A percentile compares a stretch with the other conserved stretches of the same genome.
Evolutionary conservation across 2,888 invertebrate species (phyloP).

Genomic region (Psylliodes chrysocephalus): DNA sequence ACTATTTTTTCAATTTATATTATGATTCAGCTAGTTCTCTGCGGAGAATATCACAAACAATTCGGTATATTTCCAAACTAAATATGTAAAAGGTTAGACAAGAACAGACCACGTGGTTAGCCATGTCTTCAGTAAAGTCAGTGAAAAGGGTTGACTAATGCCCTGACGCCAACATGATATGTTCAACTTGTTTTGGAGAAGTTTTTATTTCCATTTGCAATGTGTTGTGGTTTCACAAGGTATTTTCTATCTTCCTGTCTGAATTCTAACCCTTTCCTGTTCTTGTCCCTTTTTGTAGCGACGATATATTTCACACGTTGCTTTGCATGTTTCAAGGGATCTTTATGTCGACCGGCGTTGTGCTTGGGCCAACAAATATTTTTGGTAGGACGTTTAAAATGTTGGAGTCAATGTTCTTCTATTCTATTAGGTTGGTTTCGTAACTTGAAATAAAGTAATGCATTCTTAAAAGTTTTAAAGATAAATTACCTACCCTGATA

Average conservation of each 20-base stretch:
- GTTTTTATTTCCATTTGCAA: slow-evolving; percentile 49
- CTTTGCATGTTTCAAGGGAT: slow-evolving; percentile 16
- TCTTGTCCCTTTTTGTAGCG: slow-evolving; percentile 33
- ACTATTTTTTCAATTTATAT: too few species aligned
- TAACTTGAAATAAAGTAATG: too few species aligned
- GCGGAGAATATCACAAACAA: too few species aligned
- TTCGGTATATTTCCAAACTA: slow-evolving; percentile 23
- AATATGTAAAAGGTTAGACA: slow-evolving; percentile 29
- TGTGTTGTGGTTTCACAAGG: slow-evolving; percentile 47
- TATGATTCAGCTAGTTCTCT: too few species aligned
- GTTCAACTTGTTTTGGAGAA: slow-evolving; percentile 46
- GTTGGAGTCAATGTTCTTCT: neutral
- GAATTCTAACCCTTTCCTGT: slow-evolving; percentile 44
- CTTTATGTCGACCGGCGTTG: slow-evolving; percentile 9
- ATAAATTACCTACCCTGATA: too few species aligned
- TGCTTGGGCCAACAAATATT: slow-evolving; percentile 13
- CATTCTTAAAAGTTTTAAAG: too few species aligned
- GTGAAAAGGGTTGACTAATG: slow-evolving; percentile 61
- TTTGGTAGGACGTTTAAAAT: slow-evolving; percentile 5
- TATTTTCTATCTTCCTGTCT: slow-evolving; percentile 46
- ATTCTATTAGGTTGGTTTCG: too few species aligned
- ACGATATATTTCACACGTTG: slow-evolving; percentile 18
- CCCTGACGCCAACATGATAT: slow-evolving; percentile 48
- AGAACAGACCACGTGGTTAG: slow-evolving; percentile 54
- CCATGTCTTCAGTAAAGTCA: slow-evolving; percentile 52